Evolutionary conservation across 1,140 invertebrate genomes (phyloP).

Genomic region (Alviniconcha marisindica): DNA sequence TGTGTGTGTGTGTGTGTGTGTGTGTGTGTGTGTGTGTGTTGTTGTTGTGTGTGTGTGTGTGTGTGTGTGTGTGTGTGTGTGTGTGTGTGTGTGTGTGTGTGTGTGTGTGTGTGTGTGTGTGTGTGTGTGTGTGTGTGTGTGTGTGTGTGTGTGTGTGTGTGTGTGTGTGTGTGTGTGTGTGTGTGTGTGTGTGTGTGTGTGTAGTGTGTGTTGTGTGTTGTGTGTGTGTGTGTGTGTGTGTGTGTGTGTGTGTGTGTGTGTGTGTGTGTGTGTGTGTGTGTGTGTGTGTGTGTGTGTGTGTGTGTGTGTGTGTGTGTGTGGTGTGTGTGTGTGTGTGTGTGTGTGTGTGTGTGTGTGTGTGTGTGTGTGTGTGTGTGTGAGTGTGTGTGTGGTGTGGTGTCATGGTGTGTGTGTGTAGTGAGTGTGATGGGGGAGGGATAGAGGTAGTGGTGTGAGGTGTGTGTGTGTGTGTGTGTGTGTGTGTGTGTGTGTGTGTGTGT

Average conservation of each 20-base stretch:
- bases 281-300: conserved; percentile 7
- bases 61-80: not conserved
- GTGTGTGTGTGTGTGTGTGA: conserved; percentile 15
- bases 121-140: not conserved
- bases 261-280: not conserved
- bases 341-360: conserved; percentile 26
- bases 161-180: not conserved
- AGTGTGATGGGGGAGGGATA: too few relatives aligned
- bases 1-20: not conserved
- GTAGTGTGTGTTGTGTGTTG: too few relatives aligned
- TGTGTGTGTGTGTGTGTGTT: not conserved
- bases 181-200: not conserved
- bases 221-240: not conserved
- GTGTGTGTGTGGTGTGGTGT: not conserved
- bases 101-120: not conserved
- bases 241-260: not conserved
- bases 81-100: not conserved
- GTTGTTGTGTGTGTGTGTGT: not conserved
- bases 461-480: too few relatives aligned
- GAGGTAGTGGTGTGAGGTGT: too few relatives aligned
- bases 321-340: conserved; percentile 20
- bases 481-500: too few relatives aligned
- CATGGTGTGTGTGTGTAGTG: too few relatives aligned
- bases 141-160: not conserved
- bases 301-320: conserved; percentile 11